These are phyloP conservation scores for Epistrophe eligans DNA, from an alignment of 2,888 invertebrate species.

Conservation along the genomic window DNA sequence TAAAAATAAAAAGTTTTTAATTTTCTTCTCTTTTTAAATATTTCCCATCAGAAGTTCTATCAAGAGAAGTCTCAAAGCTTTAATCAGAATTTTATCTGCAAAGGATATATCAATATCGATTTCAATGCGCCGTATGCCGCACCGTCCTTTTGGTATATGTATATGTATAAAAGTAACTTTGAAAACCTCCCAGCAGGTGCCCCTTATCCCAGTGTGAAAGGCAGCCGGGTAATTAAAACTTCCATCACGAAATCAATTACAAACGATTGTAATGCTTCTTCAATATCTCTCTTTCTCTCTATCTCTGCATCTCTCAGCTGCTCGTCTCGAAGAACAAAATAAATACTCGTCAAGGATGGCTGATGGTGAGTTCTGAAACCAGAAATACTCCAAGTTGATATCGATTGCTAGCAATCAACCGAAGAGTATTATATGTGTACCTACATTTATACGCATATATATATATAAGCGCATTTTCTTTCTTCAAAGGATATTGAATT, in stretches of 20 bases:
- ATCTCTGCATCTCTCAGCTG: slow-evolving; percentile 50
- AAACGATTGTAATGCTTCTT: slow-evolving; percentile 67
- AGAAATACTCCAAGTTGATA: slow-evolving; percentile 62
- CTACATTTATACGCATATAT: background rate
- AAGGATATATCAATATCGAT: slow-evolving; percentile 62
- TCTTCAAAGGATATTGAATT: slow-evolving; percentile 50
- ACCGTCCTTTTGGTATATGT: slow-evolving; percentile 37
- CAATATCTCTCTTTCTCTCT: background rate
- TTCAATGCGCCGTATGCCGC: slow-evolving; percentile 5
- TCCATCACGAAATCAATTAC: slow-evolving; percentile 76
- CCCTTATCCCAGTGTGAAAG: slow-evolving; percentile 39
- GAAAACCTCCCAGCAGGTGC: slow-evolving; percentile 10
- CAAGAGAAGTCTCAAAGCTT: slow-evolving; percentile 35
- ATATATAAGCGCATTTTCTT: slow-evolving; percentile 46
- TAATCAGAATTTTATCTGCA: slow-evolving; percentile 59
- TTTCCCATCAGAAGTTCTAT: background rate
- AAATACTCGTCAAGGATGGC: slow-evolving; percentile 68
- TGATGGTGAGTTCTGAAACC: slow-evolving; percentile 35
- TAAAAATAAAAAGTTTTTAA: background rate
- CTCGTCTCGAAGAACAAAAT: slow-evolving; percentile 65
- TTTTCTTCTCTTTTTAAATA: background rate
- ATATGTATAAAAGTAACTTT: background rate
- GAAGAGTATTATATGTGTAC: background rate
- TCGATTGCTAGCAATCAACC: slow-evolving; percentile 72
- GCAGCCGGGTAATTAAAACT: slow-evolving; percentile 72